These are phyloP conservation scores for Dicranocentrus wangi DNA, from an alignment of 2,888 invertebrate genomes.

Conservation along the genomic window DNA sequence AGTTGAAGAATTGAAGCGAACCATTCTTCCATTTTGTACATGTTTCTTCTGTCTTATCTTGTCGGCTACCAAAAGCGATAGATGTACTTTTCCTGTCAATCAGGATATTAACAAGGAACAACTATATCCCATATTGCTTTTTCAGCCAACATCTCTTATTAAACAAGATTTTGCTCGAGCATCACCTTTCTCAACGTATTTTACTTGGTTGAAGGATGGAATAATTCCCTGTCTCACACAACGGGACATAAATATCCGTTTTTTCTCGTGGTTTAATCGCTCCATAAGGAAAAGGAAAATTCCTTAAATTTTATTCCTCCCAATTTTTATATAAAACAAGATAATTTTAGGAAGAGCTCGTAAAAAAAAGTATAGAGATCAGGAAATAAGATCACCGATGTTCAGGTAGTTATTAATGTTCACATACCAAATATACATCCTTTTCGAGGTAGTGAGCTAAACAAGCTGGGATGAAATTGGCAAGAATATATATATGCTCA, in stretches of 20 bases:
- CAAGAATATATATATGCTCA: not conserved
- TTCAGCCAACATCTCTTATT: too few species aligned
- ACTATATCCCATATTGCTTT: too few species aligned
- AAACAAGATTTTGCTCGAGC: not conserved
- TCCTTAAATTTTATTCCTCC: not conserved
- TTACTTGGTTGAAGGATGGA: conserved; percentile 8
- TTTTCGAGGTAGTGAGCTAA: too few species aligned
- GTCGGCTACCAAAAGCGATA: too few species aligned
- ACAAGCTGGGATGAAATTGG: not conserved
- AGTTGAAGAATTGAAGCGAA: too few species aligned
- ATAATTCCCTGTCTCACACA: conserved; percentile 42
- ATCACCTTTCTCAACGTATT: conserved; percentile 30
- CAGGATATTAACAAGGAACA: conserved; percentile 4
- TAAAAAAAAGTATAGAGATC: conserved; percentile 15
- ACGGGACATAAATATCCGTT: conserved; percentile 55
- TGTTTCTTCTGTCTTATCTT: too few species aligned
- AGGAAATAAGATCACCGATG: not conserved
- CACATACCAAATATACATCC: not conserved
- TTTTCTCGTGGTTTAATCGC: conserved; percentile 46
- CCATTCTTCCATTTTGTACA: too few species aligned
- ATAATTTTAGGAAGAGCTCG: conserved; percentile 23
- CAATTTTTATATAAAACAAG: too few species aligned
- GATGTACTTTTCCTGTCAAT: conserved; percentile 42
- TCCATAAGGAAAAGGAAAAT: conserved; percentile 10
- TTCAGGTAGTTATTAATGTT: too few species aligned